A percentile compares a stretch with the other conserved stretches of the same genome.
phyloP scores from a whole-genome alignment of 2,797 vertebrate genomes.

The Ptychobarbus kaznakovi region DNA sequence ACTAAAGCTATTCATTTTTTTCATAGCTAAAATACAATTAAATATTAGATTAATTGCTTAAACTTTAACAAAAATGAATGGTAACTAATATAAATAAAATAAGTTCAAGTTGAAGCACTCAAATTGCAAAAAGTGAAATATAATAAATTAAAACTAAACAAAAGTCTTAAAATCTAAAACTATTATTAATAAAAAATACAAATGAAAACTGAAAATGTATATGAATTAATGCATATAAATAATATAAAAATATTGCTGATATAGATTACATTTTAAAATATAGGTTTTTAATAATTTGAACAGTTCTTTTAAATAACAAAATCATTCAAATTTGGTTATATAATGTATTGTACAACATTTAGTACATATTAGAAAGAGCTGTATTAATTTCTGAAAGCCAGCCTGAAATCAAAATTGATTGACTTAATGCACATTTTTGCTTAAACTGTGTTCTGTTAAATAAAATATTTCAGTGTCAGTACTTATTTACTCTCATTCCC shows the following conservation, averaged over 20 bases:
- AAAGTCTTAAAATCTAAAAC: not conserved
- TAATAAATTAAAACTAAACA: not conserved
- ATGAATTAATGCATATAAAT: not conserved
- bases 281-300: not conserved
- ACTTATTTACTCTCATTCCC: not conserved
- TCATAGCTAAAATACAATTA: not conserved
- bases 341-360: not conserved
- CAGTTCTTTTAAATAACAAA: not conserved
- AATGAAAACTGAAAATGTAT: not conserved
- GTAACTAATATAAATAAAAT: not conserved
- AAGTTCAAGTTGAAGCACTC: not conserved
- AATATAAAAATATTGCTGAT: not conserved
- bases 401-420: not conserved
- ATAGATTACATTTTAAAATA: not conserved
- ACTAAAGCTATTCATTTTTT: not conserved
- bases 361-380: not conserved
- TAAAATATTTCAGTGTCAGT: not conserved
- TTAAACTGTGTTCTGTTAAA: not conserved
- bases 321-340: not conserved
- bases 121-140: not conserved
- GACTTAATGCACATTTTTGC: not conserved
- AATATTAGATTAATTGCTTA: not conserved
- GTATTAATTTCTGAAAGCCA: not conserved
- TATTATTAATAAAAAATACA: not conserved
- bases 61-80: not conserved